Conservation (phyloP, 2,797 vertebrate species). For the Gadopsis bispinosus region DNA sequence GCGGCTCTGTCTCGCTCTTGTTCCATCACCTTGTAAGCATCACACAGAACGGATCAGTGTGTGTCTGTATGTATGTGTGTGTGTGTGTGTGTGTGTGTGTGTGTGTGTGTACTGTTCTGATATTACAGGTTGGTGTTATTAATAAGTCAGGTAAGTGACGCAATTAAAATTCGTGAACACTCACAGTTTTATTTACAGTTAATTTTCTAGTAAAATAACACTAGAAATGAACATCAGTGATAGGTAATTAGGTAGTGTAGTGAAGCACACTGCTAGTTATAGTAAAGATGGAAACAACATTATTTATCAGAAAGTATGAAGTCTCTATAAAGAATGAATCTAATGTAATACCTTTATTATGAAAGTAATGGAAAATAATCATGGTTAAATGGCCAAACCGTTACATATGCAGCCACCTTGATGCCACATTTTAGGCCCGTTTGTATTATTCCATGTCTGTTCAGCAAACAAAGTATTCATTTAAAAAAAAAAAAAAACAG, state of each 20-base stretch:
- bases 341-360: too few species aligned
- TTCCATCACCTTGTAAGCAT: slow-evolving; percentile 47
- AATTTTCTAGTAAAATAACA: not conserved
- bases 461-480: slow-evolving; percentile 10
- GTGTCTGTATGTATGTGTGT: slow-evolving; percentile 33
- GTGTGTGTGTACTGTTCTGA: slow-evolving; percentile 29
- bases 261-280: not conserved
- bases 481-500: not conserved
- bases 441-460: not conserved
- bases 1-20: slow-evolving; percentile 9
- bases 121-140: slow-evolving; percentile 43
- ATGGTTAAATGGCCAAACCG: not conserved
- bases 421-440: not conserved
- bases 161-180: slow-evolving; percentile 28
- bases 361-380: too few species aligned
- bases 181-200: not conserved
- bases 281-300: not conserved
- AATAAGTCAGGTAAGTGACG: slow-evolving; percentile 48
- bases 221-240: not conserved
- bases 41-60: slow-evolving; percentile 45
- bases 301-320: not conserved
- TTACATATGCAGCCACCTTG: not conserved
- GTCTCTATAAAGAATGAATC: not conserved
- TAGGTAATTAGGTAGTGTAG: not conserved
- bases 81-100: slow-evolving; percentile 34